Conservation (phyloP, 2,888 invertebrate genomes). For the Drosophila basisetae region DNA sequence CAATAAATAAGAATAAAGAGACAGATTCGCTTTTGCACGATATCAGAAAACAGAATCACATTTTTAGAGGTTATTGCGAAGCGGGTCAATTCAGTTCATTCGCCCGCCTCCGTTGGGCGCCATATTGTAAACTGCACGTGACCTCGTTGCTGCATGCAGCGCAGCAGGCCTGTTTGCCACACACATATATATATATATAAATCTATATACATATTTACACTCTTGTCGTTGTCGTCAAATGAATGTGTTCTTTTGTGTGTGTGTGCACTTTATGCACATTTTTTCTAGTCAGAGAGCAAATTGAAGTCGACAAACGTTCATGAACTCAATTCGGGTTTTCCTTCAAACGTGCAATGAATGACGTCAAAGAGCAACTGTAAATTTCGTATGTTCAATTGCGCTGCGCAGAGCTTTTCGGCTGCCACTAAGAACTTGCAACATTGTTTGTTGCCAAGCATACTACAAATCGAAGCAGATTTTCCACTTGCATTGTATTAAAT, state of each 20-base stretch:
- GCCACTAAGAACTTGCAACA: not conserved
- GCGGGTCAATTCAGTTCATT: slow-evolving; percentile 85
- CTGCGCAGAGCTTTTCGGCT: slow-evolving; percentile 11
- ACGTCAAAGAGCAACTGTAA: slow-evolving; percentile 79
- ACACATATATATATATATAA: slow-evolving; percentile 1
- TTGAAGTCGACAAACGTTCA: slow-evolving; percentile 84
- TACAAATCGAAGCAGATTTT: not conserved
- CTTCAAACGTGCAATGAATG: slow-evolving; percentile 66
- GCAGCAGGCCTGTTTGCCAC: slow-evolving; percentile 51
- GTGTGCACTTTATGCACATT: slow-evolving; percentile 60
- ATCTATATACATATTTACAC: not conserved
- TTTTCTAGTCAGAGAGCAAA: slow-evolving; percentile 63
- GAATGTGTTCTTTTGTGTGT: slow-evolving; percentile 11
- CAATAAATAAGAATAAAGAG: not conserved
- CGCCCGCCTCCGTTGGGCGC: slow-evolving; percentile 74
- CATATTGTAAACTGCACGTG: slow-evolving; percentile 77
- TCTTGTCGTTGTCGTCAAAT: slow-evolving; percentile 1
- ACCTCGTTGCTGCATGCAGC: slow-evolving; percentile 76
- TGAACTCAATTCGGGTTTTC: slow-evolving; percentile 82
- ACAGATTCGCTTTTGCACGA: slow-evolving; percentile 11
- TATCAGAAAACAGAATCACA: slow-evolving; percentile 35
- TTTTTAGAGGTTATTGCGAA: slow-evolving; percentile 83
- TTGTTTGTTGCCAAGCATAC: not conserved
- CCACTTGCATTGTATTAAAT: not conserved
- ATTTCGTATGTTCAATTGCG: slow-evolving; percentile 38